Base-by-base conservation (phyloP, 2,888 invertebrate genomes). In the Phortica magna region DNA sequence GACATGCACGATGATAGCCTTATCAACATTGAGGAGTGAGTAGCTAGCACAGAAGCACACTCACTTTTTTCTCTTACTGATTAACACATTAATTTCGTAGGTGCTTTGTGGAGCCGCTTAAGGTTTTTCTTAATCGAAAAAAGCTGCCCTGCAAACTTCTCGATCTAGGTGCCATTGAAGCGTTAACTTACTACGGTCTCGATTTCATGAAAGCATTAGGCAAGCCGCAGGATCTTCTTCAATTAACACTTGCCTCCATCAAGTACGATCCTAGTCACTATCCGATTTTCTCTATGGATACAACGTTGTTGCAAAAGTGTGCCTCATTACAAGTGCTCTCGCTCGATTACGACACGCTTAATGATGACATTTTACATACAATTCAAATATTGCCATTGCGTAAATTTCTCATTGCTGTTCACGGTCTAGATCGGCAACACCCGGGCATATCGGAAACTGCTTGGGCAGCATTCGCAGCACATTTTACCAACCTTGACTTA, bases 191-290 rank as follows among this genome's bases (percentile, higher is more conserved):
- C 75, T 91, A 91, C 78, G 91, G 91, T 74, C 84, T 88, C 74
- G 92, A 92, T 79, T 89, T 91, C 79, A 81, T 92, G 1, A 91
- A 90, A 83, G 89, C 91, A 74, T 84, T 90, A 77, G 87, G 91
- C 72, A 91, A 92, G 79, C 92, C 94, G 68, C 93, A 93, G 82
- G 93, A 94, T 77, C 89, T 96, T 71, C 93, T 93, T 77, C 93
- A 94, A 80, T 92, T 96, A 64, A 95, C 95, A 83, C 91, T 96
- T 83, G 95, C 95, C 81, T 95, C 95, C 73, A 94, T 96, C 43
- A 96, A 95, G 91, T 95, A 95, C 89, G 95, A 95, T 92, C 95
- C 95, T 76, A 94, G 94, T 84, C 93, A 94, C 85, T 95, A 95
- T 91, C 93, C 93, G 73, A 92, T 95, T 73, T 89, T 91, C 78